A percentile compares a stretch with the other conserved stretches of the same genome.
phyloP scores from a whole-genome alignment of 2,888 invertebrate species.

The Ptilodon capucinus region DNA sequence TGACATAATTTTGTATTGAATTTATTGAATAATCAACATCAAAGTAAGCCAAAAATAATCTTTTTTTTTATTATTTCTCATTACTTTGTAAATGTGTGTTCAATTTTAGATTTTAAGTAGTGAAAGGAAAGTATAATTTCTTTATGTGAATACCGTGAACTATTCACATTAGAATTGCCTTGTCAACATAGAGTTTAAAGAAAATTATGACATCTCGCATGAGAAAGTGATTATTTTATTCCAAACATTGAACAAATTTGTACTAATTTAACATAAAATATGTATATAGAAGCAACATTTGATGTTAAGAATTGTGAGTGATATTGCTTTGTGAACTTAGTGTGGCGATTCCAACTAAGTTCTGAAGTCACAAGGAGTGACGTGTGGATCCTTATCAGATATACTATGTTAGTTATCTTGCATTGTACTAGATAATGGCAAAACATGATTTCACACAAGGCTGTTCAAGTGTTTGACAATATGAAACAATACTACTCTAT shows the following conservation, averaged over 20 bases:
- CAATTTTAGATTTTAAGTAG: conserved; percentile 72
- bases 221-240: conserved; percentile 69
- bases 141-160: conserved; percentile 45
- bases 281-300: conserved; percentile 42
- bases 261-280: conserved; percentile 38
- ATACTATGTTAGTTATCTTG: conserved; percentile 18
- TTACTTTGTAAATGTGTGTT: conserved; percentile 73
- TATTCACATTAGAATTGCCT: conserved; percentile 52
- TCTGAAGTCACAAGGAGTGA: conserved; percentile 30
- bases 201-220: conserved; percentile 54
- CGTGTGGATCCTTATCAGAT: conserved; percentile 14
- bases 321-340: conserved; percentile 37
- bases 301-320: conserved; percentile 41
- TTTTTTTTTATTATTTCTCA: conserved; percentile 55
- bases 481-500: conserved; percentile 4
- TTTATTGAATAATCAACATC: conserved; percentile 51
- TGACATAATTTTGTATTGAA: conserved; percentile 43
- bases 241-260: conserved; percentile 73
- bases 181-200: conserved; percentile 51
- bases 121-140: conserved; percentile 49
- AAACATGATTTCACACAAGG: conserved; percentile 10
- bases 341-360: conserved; percentile 38
- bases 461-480: conserved; percentile 4
- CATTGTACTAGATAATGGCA: conserved; percentile 15
- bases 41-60: conserved; percentile 73